A percentile compares a stretch with the other conserved stretches of the same genome.
Conservation (phyloP, 2,888 invertebrate species). For the Lithophane leautieri region DNA sequence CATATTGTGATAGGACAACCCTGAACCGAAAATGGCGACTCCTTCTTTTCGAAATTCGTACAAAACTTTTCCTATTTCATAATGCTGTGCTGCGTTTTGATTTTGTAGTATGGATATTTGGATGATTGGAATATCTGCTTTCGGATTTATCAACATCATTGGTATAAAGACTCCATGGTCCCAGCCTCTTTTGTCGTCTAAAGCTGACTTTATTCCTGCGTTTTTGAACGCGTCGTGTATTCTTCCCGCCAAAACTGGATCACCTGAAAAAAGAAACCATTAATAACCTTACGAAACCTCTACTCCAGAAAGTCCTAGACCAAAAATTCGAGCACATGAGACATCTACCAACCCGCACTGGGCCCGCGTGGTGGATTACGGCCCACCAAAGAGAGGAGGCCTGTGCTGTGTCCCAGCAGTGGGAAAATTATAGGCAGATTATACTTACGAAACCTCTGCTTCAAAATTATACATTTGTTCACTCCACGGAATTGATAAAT, state of each 20-base stretch:
- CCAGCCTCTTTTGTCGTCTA: conserved; percentile 76
- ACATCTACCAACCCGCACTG: too few species aligned
- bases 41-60: conserved; percentile 72
- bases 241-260: conserved; percentile 69
- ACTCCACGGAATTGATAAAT: too few species aligned
- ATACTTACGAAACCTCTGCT: neutral
- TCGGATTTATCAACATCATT: conserved; percentile 77
- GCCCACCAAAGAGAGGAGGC: too few species aligned
- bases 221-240: conserved; percentile 71
- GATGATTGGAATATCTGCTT: conserved; percentile 75
- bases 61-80: conserved; percentile 72
- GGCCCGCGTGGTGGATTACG: too few species aligned
- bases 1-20: conserved; percentile 72
- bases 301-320: too few species aligned
- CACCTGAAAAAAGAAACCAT: conserved; percentile 44
- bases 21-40: conserved; percentile 76
- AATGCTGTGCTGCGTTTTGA: conserved; percentile 73
- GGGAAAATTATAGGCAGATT: too few species aligned
- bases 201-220: conserved; percentile 65
- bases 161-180: conserved; percentile 80
- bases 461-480: neutral
- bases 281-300: too few species aligned
- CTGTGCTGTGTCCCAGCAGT: too few species aligned
- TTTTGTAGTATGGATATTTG: conserved; percentile 75
- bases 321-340: too few species aligned